A percentile compares a stretch with the other conserved stretches of the same genome.
Conservation (phyloP, 2,888 invertebrate species). For the Bembecia ichneumoniformis region DNA sequence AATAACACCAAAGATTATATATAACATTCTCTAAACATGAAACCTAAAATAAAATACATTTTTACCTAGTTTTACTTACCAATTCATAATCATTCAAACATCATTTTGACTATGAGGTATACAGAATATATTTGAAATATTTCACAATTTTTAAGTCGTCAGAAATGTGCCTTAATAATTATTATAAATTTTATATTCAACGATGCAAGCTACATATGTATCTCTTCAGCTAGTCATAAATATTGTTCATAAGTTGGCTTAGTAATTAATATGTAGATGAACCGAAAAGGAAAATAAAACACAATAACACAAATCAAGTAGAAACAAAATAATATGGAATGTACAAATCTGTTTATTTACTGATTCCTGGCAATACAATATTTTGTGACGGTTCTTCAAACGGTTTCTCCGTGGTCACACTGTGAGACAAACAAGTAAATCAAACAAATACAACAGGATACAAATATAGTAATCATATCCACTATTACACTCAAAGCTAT, state of each 20-base stretch:
- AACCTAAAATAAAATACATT: conserved; percentile 72
- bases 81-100: conserved; percentile 72
- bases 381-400: conserved; percentile 52
- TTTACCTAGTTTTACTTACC: conserved; percentile 66
- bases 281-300: conserved; percentile 66
- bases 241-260: conserved; percentile 34
- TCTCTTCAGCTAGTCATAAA: conserved; percentile 31
- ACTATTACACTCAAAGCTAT: conserved; percentile 63
- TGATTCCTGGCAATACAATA: conserved; percentile 75
- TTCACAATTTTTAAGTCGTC: conserved; percentile 56
- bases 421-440: conserved; percentile 30
- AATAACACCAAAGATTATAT: conserved; percentile 73
- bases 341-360: conserved; percentile 83
- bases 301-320: conserved; percentile 59
- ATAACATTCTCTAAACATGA: conserved; percentile 74
- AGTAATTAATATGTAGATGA: conserved; percentile 15
- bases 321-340: conserved; percentile 83
- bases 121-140: conserved; percentile 64
- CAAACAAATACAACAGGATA: conserved; percentile 29
- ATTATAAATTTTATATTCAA: conserved; percentile 19
- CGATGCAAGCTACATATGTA: neutral
- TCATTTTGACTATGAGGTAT: conserved; percentile 68
- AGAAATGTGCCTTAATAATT: conserved; percentile 37
- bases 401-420: conserved; percentile 33
- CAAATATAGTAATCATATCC: conserved; percentile 42